Conservation (phyloP, 2,797 vertebrate genomes). For the Erithacus rubecula region DNA sequence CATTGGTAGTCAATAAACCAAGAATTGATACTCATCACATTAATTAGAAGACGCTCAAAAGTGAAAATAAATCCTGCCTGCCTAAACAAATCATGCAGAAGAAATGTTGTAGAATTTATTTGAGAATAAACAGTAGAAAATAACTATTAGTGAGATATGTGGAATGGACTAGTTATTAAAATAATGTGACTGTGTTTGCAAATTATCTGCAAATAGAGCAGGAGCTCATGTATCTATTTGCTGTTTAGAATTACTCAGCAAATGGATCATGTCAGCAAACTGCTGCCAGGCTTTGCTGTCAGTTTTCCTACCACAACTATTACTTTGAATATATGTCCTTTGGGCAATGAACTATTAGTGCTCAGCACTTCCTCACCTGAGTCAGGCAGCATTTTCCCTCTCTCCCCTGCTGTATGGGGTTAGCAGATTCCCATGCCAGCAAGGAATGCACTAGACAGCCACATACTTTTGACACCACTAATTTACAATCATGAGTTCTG, state of each 20-base stretch:
- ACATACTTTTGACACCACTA: background rate
- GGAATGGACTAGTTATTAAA: background rate
- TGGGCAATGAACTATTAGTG: background rate
- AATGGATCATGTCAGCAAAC: conserved; percentile 9
- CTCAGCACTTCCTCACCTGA: background rate
- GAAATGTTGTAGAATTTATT: background rate
- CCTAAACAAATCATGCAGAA: background rate
- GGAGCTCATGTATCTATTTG: background rate
- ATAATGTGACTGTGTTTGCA: background rate
- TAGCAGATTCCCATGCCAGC: background rate
- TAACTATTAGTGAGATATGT: background rate
- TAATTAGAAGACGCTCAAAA: background rate
- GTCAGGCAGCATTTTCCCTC: background rate
- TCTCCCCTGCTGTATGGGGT: background rate
- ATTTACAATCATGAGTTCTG: background rate
- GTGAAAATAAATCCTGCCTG: background rate
- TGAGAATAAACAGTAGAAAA: background rate
- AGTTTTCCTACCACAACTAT: background rate
- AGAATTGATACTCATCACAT: background rate
- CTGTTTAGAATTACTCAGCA: conserved; percentile 12
- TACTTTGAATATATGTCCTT: background rate
- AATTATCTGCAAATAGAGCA: background rate
- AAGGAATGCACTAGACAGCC: background rate
- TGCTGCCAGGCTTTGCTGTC: background rate
- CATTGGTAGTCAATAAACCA: background rate